A percentile compares a stretch with the other conserved stretches of the same genome.
phyloP scores from a whole-genome alignment of 2,888 invertebrate genomes.

The Drosophila nigritarsus region DNA sequence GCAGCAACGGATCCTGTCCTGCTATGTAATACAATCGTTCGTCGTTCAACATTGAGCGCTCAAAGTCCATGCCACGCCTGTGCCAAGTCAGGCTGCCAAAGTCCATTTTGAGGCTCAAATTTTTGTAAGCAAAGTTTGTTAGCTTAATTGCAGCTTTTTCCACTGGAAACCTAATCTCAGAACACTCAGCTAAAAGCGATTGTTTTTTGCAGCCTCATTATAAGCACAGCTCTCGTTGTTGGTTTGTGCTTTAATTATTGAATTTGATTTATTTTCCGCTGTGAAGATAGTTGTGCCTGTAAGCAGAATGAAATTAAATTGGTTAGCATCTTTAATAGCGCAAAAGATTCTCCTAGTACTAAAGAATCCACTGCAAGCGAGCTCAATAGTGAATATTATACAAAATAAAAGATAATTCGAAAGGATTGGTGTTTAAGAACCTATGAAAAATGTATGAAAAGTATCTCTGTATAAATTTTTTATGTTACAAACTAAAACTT shows the following conservation, averaged over 20 bases:
- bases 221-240: not conserved
- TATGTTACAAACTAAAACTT: not conserved
- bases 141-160: slow-evolving; percentile 11
- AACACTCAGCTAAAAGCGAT: slow-evolving; percentile 13
- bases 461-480: not conserved
- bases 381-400: not conserved
- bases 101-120: slow-evolving; percentile 52
- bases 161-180: slow-evolving; percentile 10
- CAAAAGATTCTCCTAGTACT: not conserved
- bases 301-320: slow-evolving; percentile 25
- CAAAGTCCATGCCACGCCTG: slow-evolving; percentile 36
- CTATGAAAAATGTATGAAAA: not conserved
- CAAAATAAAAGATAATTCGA: not conserved
- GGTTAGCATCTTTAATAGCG: not conserved
- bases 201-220: slow-evolving; percentile 38
- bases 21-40: slow-evolving; percentile 71
- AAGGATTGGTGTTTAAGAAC: not conserved
- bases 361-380: not conserved
- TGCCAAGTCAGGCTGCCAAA: slow-evolving; percentile 62
- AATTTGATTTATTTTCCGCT: slow-evolving; percentile 30
- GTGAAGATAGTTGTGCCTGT: slow-evolving; percentile 30
- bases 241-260: slow-evolving; percentile 20
- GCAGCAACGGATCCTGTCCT: slow-evolving; percentile 63
- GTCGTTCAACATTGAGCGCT: slow-evolving; percentile 32
- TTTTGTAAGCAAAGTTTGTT: slow-evolving; percentile 3